A percentile compares a stretch with the other conserved stretches of the same genome.
Conservation (phyloP, 92 coral and sea anemone species). For the Zoanthus sansibaricus region DNA sequence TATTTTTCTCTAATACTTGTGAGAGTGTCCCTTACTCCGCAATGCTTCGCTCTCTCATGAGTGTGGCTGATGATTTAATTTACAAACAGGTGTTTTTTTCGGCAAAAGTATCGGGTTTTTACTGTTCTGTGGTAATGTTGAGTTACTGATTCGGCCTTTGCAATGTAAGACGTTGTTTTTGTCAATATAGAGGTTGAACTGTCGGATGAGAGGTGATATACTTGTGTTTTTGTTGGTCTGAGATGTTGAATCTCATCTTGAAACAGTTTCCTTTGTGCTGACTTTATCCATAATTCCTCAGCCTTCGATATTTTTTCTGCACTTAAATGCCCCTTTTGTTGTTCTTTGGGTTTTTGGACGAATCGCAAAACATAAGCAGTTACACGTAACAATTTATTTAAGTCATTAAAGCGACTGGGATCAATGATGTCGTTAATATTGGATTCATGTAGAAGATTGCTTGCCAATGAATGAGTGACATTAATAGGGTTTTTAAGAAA, state of each 20-base stretch:
- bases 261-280: too few species aligned
- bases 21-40: conserved; percentile 20
- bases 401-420: conserved; percentile 25
- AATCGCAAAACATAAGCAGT: conserved; percentile 42
- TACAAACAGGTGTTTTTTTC: background rate
- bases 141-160: conserved; percentile 34
- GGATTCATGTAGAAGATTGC: background rate
- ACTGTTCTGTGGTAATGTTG: background rate
- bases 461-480: conserved; percentile 60
- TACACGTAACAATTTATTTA: conserved; percentile 53
- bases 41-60: conserved; percentile 11
- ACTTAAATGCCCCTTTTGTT: too few species aligned
- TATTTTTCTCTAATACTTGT: background rate
- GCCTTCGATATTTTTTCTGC: too few species aligned
- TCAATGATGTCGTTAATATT: conserved; percentile 50
- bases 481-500: conserved; percentile 44
- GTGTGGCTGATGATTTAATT: background rate
- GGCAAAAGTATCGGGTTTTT: conserved; percentile 8
- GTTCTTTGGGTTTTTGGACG: too few species aligned
- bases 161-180: background rate
- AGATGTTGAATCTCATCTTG: too few species aligned
- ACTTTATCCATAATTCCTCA: too few species aligned
- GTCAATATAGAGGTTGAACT: too few species aligned
- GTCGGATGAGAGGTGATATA: too few species aligned
- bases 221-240: too few species aligned